A percentile compares a stretch with the other conserved stretches of the same genome.
Evolutionary conservation across 2,113 vertebrate species (phyloP).

Genomic region (Pygathrix nemaeus): DNA sequence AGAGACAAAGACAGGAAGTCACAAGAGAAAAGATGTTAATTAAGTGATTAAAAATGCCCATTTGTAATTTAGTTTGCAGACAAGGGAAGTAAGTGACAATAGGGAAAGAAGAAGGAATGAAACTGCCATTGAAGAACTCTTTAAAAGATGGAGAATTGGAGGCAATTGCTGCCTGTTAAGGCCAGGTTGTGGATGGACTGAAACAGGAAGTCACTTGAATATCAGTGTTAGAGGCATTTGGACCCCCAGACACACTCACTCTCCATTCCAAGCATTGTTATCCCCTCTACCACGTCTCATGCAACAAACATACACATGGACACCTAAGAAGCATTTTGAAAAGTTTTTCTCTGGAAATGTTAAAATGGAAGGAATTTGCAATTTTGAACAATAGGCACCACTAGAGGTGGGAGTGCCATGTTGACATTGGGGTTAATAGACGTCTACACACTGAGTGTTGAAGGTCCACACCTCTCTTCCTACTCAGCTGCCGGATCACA

Average conservation of each 20-base stretch:
- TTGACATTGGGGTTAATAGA: not conserved
- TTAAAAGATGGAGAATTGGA: not conserved
- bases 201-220: not conserved
- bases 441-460: not conserved
- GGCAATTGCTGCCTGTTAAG: not conserved
- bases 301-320: not conserved
- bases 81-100: not conserved
- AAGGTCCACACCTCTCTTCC: not conserved
- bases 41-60: not conserved
- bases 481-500: not conserved
- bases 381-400: not conserved
- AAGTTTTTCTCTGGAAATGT: not conserved
- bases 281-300: not conserved
- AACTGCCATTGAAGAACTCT: not conserved
- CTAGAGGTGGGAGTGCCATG: not conserved
- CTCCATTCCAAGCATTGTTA: not conserved
- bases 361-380: not conserved
- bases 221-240: not conserved
- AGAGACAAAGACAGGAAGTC: not conserved
- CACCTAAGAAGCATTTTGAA: not conserved
- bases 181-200: not conserved
- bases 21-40: not conserved
- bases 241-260: rapidly evolving
- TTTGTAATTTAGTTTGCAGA: not conserved
- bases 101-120: not conserved